Evolutionary conservation across 2,797 vertebrate species (phyloP).

Genomic region (Gobionotothen gibberifrons): DNA sequence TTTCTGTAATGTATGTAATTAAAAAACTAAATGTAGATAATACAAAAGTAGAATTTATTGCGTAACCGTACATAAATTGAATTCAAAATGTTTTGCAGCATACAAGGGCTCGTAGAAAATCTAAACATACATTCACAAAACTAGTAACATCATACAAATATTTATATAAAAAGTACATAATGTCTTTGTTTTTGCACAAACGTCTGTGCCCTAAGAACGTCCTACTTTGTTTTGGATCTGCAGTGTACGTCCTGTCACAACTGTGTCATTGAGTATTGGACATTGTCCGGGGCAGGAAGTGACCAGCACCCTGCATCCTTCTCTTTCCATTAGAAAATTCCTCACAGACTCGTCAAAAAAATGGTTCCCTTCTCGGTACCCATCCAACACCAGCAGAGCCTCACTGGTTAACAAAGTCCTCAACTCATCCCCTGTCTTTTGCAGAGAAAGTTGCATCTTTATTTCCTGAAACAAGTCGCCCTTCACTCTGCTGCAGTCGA

Average conservation of each 20-base stretch:
- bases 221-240: conserved; percentile 33
- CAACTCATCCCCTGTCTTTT: conserved; percentile 43
- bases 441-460: conserved; percentile 28
- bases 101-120: conserved; percentile 14
- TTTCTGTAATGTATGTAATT: too few relatives aligned
- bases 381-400: conserved; percentile 69
- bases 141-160: not conserved
- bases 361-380: conserved; percentile 61
- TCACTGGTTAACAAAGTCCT: conserved; percentile 48
- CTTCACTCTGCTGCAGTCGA: conserved; percentile 41
- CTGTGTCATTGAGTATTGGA: conserved; percentile 23
- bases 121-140: not conserved
- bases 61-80: not conserved
- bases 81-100: conserved; percentile 25
- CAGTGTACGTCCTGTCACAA: conserved; percentile 28
- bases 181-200: not conserved
- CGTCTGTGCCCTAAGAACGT: conserved; percentile 23
- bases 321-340: conserved; percentile 56
- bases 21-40: not conserved
- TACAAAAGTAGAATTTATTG: conserved; percentile 21
- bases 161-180: not conserved
- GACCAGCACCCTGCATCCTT: conserved; percentile 61
- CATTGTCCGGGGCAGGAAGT: conserved; percentile 45
- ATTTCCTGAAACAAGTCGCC: conserved; percentile 59
- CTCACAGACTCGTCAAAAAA: conserved; percentile 61